Percentiles rank a stretch among this genome's conserved stretches.
These are phyloP conservation scores for Tyria jacobaeae DNA, from an alignment of 2,888 invertebrate genomes.

Conservation along the genomic window DNA sequence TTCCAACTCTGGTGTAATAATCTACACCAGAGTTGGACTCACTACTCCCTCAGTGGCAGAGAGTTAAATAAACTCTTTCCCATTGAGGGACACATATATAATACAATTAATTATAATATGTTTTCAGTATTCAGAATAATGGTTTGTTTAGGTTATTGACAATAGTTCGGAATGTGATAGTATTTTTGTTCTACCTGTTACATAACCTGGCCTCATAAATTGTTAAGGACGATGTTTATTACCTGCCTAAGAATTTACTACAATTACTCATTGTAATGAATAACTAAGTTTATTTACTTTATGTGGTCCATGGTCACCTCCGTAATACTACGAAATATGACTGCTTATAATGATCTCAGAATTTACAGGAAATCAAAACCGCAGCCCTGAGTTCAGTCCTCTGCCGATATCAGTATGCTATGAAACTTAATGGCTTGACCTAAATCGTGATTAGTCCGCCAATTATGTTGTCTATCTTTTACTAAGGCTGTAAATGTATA, in stretches of 20 bases:
- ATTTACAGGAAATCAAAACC: conserved; percentile 28
- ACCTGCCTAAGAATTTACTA: not conserved
- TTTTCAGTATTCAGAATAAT: not conserved
- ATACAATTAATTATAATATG: no score
- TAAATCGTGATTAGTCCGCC: conserved; percentile 33
- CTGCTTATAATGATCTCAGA: conserved; percentile 23
- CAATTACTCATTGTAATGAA: not conserved
- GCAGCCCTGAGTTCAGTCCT: conserved; percentile 39
- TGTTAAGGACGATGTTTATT: no score
- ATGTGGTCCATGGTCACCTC: conserved; percentile 14
- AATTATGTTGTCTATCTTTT: conserved; percentile 27
- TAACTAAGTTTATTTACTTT: not conserved
- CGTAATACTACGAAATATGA: conserved; percentile 21
- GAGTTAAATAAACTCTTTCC: no score
- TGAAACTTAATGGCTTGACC: conserved; percentile 42
- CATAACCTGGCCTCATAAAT: no score
- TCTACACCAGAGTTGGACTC: no score
- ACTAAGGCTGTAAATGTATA: conserved; percentile 53
- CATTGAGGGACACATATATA: no score
- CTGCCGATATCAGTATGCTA: conserved; percentile 36
- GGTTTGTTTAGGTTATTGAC: not conserved
- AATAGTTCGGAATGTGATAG: not conserved
- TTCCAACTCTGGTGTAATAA: no score
- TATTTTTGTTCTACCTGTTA: not conserved
- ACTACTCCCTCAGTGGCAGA: no score